phyloP scores from a whole-genome alignment of 2,113 vertebrate species.

The Halichoerus grypus region DNA sequence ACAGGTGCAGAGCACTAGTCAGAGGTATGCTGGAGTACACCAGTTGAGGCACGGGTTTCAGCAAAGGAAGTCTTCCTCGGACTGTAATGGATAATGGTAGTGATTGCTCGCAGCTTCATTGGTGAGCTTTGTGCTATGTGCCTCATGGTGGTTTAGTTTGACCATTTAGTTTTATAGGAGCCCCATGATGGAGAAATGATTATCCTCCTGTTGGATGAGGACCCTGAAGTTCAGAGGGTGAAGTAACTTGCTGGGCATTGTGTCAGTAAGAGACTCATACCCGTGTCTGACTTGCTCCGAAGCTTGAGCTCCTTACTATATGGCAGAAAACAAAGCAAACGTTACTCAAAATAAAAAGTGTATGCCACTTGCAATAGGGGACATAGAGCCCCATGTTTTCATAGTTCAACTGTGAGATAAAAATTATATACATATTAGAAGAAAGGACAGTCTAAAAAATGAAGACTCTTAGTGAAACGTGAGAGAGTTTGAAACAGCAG shows the following conservation, averaged over 20 bases:
- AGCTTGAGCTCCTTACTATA: neutral
- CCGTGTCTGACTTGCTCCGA: neutral
- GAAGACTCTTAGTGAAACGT: neutral
- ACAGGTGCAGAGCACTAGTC: neutral
- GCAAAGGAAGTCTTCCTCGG: neutral
- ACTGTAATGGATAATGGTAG: too few species aligned
- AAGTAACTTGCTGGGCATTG: neutral
- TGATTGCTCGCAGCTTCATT: too few species aligned
- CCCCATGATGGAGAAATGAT: neutral
- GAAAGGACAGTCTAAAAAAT: neutral
- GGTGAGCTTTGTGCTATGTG: neutral
- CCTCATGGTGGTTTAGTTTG: neutral
- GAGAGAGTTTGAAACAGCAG: neutral
- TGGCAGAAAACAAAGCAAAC: neutral
- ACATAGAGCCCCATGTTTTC: neutral
- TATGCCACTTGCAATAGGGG: neutral
- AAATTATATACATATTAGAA: conserved; percentile 2
- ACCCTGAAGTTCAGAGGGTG: neutral
- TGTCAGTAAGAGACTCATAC: neutral
- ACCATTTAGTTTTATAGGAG: neutral
- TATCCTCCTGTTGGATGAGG: neutral
- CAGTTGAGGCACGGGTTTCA: neutral
- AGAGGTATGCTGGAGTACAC: neutral
- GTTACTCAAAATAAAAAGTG: neutral
- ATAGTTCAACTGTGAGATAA: neutral